These are phyloP conservation scores for Euzophera pinguis DNA, from an alignment of 2,888 invertebrate species.

Conservation along the genomic window DNA sequence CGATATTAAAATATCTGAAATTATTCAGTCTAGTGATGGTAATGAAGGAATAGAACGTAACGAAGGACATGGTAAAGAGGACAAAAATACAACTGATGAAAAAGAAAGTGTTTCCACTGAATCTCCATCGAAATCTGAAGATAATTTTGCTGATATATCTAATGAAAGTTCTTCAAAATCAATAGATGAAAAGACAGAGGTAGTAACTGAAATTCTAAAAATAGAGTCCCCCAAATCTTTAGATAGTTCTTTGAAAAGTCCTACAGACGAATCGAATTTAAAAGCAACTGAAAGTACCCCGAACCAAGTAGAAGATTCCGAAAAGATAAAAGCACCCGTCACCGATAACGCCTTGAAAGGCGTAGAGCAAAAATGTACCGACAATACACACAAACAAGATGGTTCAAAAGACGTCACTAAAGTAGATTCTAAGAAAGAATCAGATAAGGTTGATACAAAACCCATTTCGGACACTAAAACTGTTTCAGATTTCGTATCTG, in stretches of 20 bases:
- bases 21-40: not conserved
- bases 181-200: constrained; percentile 28
- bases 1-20: not conserved
- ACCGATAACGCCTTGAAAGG: constrained; percentile 19
- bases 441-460: constrained; percentile 35
- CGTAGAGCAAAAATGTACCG: constrained; percentile 16
- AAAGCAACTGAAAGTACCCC: not conserved
- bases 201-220: constrained; percentile 1
- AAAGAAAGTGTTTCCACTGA: constrained; percentile 35
- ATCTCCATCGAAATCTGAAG: constrained; percentile 59
- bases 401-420: constrained; percentile 23
- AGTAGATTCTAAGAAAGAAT: constrained; percentile 31
- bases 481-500: no score
- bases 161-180: constrained; percentile 54
- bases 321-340: constrained; percentile 20
- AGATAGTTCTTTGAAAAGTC: not conserved
- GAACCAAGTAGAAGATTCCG: constrained; percentile 1
- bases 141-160: constrained; percentile 62
- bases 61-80: constrained; percentile 2
- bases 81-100: constrained; percentile 20
- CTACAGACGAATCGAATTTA: not conserved
- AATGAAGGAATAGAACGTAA: not conserved
- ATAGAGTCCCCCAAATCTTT: constrained; percentile 2
- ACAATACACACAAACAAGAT: not conserved
- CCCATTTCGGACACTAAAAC: constrained; percentile 26